phyloP scores from a whole-genome alignment of 2,888 invertebrate genomes.

The Acleris cristana region DNA sequence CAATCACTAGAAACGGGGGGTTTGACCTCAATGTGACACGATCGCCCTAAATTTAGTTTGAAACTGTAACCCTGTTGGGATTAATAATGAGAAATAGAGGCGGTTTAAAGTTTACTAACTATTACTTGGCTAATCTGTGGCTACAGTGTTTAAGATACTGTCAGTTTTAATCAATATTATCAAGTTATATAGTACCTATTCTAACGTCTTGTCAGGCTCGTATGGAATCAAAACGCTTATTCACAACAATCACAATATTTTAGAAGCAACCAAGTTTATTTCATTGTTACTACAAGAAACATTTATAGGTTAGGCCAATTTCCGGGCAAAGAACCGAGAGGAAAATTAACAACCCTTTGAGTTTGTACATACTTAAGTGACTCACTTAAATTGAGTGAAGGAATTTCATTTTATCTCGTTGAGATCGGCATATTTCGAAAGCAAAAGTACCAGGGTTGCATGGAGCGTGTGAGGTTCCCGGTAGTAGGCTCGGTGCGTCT shows the following conservation, averaged over 20 bases:
- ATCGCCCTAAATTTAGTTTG: conserved; percentile 30
- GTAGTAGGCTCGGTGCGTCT: conserved; percentile 67
- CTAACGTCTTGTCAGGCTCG: too few relatives aligned
- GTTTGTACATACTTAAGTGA: too few relatives aligned
- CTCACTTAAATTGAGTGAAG: not conserved
- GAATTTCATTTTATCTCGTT: not conserved
- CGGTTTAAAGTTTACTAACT: conserved; percentile 28
- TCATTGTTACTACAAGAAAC: too few relatives aligned
- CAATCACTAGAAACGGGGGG: conserved; percentile 22
- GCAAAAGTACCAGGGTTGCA: conserved; percentile 76
- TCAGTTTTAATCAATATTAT: not conserved
- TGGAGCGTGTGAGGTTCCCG: conserved; percentile 57
- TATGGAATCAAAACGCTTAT: too few relatives aligned
- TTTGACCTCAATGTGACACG: conserved; percentile 28
- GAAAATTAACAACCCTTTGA: too few relatives aligned
- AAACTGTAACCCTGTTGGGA: conserved; percentile 26
- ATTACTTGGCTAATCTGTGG: conserved; percentile 14
- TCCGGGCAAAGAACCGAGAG: too few relatives aligned
- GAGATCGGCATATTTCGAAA: conserved; percentile 53
- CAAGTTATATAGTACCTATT: too few relatives aligned
- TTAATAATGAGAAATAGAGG: conserved; percentile 21
- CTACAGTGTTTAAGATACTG: not conserved
- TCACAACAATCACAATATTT: too few relatives aligned
- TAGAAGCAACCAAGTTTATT: too few relatives aligned
- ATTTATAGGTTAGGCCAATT: too few relatives aligned